Evolutionary conservation across 2,888 invertebrate genomes (phyloP), one percentile per base, ranked within the genome.

Genomic region (Exephanes ischioxanthus): DNA sequence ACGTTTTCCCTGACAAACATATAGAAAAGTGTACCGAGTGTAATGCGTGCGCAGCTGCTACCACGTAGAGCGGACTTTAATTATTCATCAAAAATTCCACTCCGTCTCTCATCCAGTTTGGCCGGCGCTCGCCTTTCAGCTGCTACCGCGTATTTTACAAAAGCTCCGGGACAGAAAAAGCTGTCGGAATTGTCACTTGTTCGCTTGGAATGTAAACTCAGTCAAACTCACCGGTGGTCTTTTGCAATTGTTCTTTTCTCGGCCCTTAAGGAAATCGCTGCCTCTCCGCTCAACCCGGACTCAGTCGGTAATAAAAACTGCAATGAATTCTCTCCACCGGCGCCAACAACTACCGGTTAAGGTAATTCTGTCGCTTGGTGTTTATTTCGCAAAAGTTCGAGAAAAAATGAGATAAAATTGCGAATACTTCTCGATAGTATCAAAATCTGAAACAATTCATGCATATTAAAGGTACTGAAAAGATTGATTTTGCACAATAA

Each of bases 71-170:
- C 45, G 30, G 30, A 33, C 61, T 73, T 61, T 73, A 73, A 73
- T 73, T 61, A 73, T 61, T 73, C 73, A 61, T 45, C 58, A 45
- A 16, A 73, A 73, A 73, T 45, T 73, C 30, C n/a, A 45, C 58
- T 22, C 16, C 45, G 16, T 26, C 73, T 53, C 26, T 61, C 61
- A 45, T 61, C 45, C 3, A 41, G 30, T 45, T 61, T 48, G 16
- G 61, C 33, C 61, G 33, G 33, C 19, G 14, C 19, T 5, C 2
- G 22, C 26, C 26, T 26, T 22, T 58, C 4, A 53, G 53, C 55
- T 22, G 9, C 19, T 9, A 22, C 11, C 48, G 45, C 30, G 51
- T 7, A 7, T 58, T 9, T 58, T 26, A n/a, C 61, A n/a, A 30
- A 61, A 61, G n/a, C 61, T 61, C 16, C 61, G 61, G 30, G 11